Evolutionary conservation across 2,888 invertebrate species (phyloP), one percentile per base, ranked within the genome.

Genomic region (Baronia brevicornis): DNA sequence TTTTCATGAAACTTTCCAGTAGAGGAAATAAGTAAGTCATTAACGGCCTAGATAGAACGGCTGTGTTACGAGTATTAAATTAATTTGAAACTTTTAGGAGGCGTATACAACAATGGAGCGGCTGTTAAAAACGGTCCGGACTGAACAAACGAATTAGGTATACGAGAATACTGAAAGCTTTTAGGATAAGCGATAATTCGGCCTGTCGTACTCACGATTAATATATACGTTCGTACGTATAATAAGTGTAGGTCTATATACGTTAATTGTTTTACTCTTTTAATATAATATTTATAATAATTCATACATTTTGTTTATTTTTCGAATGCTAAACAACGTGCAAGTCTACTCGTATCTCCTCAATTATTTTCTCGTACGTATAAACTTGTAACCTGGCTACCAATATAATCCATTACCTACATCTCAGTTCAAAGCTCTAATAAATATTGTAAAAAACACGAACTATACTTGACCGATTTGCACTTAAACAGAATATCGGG

Each of bases 41-140:
- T 63, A 62, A 51, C 53, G 51, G 51, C 51, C 44, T 51, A 46
- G 54, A 54, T 50, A 52, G 52, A 48, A 49, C 39, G 43, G 52
- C 53, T 51, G 44, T 55, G 54, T 60, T 63, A 54, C 52, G 50
- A 67, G 66, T 62, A 62, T 70, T 65, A 64, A 70, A 70, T 68
- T 63, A 66, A 72, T 71, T 71, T 69, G 54, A 46, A 71, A 74
- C 67, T 72, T 72, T 67, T 48, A 41, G 48, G 45, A 51, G 57
- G 53, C 50, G 45, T 41, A 46, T 49, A 56, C 54, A 61, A 64
- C 58, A 62, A 67, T 52, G 52, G 53, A 51, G 36, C 43, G 44
- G 46, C 53, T 49, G 59, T 67, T 66, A 66, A 48, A 48, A 42
- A 43, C 48, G 46, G 43, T 39, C 44, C n/a, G n/a, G n/a, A n/a